Base-by-base conservation (phyloP, 2,797 vertebrate species). In the Orientallactaga sibirica region DNA sequence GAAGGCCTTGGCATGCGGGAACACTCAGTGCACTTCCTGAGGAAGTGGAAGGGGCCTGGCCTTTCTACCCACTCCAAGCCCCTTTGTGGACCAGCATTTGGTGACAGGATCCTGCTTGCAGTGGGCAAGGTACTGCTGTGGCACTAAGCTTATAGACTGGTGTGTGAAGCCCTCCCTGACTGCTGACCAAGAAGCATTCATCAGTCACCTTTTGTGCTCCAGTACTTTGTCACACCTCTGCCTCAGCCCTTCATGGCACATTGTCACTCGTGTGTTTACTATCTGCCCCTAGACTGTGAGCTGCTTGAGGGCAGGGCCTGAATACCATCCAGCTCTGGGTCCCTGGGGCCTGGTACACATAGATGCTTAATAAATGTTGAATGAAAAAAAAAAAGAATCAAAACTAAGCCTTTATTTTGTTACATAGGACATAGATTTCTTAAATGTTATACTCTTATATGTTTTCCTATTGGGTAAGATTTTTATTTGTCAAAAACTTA, bases 301-400 rank as follows among this genome's bases (percentile, higher is more conserved):
- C 92, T 94, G 94, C 86, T 82, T 67, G 84, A 92, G 94, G 87
- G 89, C 73, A 68, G 94, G 88, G 85, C 66, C 78, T 58, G 67
- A 86, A 75, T 48, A 73, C 64, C 55, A 55, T 81, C 89, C 43
- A 70, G n/a, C 83, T 74, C 33, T 84, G 22, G 93, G 91, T 67
- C 96, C 74, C 84, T 27, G n/a, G 93, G 78, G 94, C 87, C 95
- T 84, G 74, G 93, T 66, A 48, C 94, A 94, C 89, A 74, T 83
- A 88, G 94, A 88, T 76, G 22, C 93, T 80, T 95, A 97, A 97
- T 97, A 97, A 97, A 97, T 77, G 64, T 93, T 94, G 89, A 93
- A 86, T 78, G 87, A 94, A 89, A 37, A 37, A 37, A 37, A 37
- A 37, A 37, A 37, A n/a, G n/a, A n/a, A 37, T 37, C 33, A 37